Evolutionary conservation across 2,888 invertebrate genomes (phyloP), one percentile per base, ranked within the genome.

Genomic region (Caenorhabditis becei): DNA sequence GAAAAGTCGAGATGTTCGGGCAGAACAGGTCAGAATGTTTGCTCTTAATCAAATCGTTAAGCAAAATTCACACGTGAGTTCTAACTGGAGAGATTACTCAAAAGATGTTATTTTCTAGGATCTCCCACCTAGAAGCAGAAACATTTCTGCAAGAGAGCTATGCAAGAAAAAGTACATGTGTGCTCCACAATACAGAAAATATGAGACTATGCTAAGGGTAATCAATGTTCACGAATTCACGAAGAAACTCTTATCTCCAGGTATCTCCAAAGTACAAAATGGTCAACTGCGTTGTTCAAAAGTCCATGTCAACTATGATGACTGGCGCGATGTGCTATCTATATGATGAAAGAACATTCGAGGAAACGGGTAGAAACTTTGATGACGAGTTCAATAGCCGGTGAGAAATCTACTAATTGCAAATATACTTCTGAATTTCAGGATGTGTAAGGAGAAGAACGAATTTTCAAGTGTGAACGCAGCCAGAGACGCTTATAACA

Each of bases 231-330:
- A n/a, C n/a, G n/a, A n/a, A n/a, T n/a, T n/a, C n/a, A n/a, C n/a
- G n/a, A n/a, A n/a, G n/a, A n/a, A n/a, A n/a, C n/a, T n/a, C n/a
- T n/a, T 11, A 41, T 11, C 14, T 41, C 35, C 23, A 71, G 71
- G 62, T 79, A 8, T 75, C 85, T 10, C 71, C 71, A 66, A 67
- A 82, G 14, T 87, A 86, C 62, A 87, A 82, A 44, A 72, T 85
- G 41, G 72, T 82, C 24, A 80, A 80, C 26, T 87, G 87, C 41
- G 77, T 87, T 8, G 84, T 86, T 18, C 87, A 85, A 58, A 85
- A 87, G 63, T 78, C 77, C 26, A 87, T 87, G 85, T 85, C 85
- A 1, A 87, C 87, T 10, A 75, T 85, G 66, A 82, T 87, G 77
- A 83, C 80, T 5, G 86, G 82, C 8, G 66, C 84, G 8, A 80